Evolutionary conservation across 2,113 vertebrate genomes (phyloP), one percentile per base, ranked within the genome.

Genomic region (Herpailurus yagouaroundi): DNA sequence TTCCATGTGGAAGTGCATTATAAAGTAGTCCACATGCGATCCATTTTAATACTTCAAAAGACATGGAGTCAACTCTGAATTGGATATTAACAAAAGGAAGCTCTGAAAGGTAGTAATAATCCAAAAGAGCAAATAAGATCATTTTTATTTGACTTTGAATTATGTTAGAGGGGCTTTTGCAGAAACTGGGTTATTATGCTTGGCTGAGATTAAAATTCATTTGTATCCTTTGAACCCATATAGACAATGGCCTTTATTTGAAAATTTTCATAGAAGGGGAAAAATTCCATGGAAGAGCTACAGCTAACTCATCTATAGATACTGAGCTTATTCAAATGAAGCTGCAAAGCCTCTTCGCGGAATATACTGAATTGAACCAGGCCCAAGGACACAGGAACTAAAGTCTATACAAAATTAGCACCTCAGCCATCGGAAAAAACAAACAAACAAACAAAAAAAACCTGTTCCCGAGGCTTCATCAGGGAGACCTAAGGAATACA

Each of bases 111-210:
- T 91, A 27, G 85, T 63, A 29, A 45, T 77, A 79, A 80, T 79
- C 33, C 69, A 29, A 89, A 81, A 82, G 57, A 31, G 9, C 55
- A 68, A 87, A 80, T 36, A 68, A 87, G 71, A 77, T 83, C 64
- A 41, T 23, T 96, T 85, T 52, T 79, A 29, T 68, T 73, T 87
- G 27, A 71, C 63, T 91, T 68, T 73, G 89, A 48, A n/a, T 66
- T 29, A 60, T 60, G 12, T 57, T 66, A 63, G 52, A n/a, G 41
- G 86, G 64, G 77, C 27, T 60, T 81, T 60, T 63, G 16, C 66
- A 73, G 23, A 60, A 31, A 66, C 2, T 85, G 18, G 50, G 10
- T 79, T 89, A 52, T 45, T 38, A 55, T 52, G 33, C 27, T 19
- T 52, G 25, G 31, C 55, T 48, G 66, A 73, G 66, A 73, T 74